Evolutionary conservation across 1,140 invertebrate genomes (phyloP).

Genomic region (Oryctes rhinoceros): DNA sequence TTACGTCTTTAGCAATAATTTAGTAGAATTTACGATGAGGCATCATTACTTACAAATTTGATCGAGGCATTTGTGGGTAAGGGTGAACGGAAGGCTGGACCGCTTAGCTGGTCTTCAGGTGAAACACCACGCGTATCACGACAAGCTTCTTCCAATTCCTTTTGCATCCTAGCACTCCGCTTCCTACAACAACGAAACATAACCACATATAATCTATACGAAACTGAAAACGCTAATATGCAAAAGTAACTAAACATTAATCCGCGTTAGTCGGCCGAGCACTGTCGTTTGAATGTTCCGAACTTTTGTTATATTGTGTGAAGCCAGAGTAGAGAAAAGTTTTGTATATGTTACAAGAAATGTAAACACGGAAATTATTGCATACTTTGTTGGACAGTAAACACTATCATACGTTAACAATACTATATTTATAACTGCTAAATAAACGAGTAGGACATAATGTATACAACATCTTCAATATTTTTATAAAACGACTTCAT

Average conservation of each 20-base stretch:
- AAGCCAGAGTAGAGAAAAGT: not conserved
- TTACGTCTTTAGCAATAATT: slow-evolving; percentile 7
- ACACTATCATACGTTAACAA: not conserved
- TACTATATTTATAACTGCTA: not conserved
- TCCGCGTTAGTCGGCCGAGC: not conserved
- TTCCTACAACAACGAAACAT: slow-evolving; percentile 71
- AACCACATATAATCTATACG: not conserved
- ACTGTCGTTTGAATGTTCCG: slow-evolving; percentile 3
- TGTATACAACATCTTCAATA: not conserved
- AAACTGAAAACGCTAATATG: slow-evolving; percentile 37
- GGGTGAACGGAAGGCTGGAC: slow-evolving; percentile 60
- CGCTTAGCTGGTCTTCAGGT: slow-evolving; percentile 66
- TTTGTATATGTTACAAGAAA: not conserved
- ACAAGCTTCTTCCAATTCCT: slow-evolving; percentile 92
- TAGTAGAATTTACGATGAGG: not conserved
- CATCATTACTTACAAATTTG: slow-evolving; percentile 74
- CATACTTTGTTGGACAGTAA: not conserved
- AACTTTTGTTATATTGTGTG: slow-evolving; percentile 10
- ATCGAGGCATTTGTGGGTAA: slow-evolving; percentile 76
- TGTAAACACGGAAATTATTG: slow-evolving; percentile 1
- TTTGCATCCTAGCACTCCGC: slow-evolving; percentile 84
- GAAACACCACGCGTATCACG: slow-evolving; percentile 69
- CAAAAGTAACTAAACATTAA: not conserved
- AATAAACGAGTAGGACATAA: not conserved
- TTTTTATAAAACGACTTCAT: too few relatives aligned